Evolutionary conservation across 1,140 invertebrate species (phyloP), one percentile per base, ranked within the genome.

Genomic region (Drosophila bipectinata): DNA sequence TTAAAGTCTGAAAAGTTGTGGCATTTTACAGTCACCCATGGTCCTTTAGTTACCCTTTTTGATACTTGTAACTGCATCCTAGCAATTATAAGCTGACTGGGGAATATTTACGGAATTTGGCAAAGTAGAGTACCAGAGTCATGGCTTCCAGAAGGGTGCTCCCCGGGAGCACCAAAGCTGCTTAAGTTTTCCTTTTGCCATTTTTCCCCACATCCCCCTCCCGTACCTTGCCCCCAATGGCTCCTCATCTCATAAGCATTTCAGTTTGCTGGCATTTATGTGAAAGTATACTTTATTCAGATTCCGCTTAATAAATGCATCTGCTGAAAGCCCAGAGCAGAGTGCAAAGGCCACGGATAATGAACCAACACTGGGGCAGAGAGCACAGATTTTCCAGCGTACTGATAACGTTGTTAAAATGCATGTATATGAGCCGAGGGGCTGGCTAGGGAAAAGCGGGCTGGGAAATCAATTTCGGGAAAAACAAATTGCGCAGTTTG

Each of bases 401-500:
- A 39, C 57, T 63, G 66, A 63, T 82, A 82, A 73, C 48, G 52
- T 45, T 48, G 64, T 71, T 79, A 84, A 72, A 76, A 39, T 75
- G 49, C 51, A 37, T 24, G 9, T 15, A 21, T 5, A 30, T 12
- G 26, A 4, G 9, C 6, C 47, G 12, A 30, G 32, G 12, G 21
- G 15, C n/a, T 14, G 24, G 39, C 9, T 14, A 48, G 44, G 67
- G 15, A 44, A 44, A 44, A 44, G 1, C 41, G 4, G 41, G 41
- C 10, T 14, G 30, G 30, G 55, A 76, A 77, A 85, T 81, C 77
- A 74, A 74, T 74, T 77, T 80, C 57, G 49, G 52, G 66, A 51
- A 84, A 84, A 81, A 61, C 64, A 61, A 85, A 85, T 71, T 87
- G 81, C 81, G 81, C 81, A 85, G 77, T 69, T 74, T 49, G 32